phyloP scores from a whole-genome alignment of 2,113 vertebrate genomes.

The Alosa alosa region DNA sequence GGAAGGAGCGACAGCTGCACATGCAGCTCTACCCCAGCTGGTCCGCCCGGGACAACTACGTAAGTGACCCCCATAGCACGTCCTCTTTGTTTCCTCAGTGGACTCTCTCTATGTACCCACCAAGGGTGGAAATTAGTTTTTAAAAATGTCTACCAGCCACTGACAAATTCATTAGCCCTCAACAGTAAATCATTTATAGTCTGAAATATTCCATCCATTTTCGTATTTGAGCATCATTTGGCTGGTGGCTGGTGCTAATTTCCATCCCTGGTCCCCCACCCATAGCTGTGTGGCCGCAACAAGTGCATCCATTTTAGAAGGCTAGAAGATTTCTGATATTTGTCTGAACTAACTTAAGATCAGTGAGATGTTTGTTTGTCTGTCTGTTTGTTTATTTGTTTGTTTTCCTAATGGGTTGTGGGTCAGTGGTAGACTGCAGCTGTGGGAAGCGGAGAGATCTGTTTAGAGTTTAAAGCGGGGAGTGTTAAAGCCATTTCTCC shows the following conservation, averaged over 20 bases:
- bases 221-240: too few relatives aligned
- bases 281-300: neutral
- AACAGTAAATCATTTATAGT: too few relatives aligned
- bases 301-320: neutral
- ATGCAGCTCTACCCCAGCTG: conserved; percentile 99
- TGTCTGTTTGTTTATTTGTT: neutral
- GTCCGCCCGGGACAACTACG: conserved; percentile 97
- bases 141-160: too few relatives aligned
- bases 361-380: neutral
- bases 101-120: neutral
- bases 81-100: too few relatives aligned
- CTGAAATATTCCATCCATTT: too few relatives aligned
- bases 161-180: too few relatives aligned
- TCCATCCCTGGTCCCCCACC: too few relatives aligned
- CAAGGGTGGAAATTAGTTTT: too few relatives aligned
- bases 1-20: conserved; percentile 97
- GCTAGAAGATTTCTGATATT: neutral
- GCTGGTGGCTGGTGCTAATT: too few relatives aligned
- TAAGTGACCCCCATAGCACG: conserved; percentile 61
- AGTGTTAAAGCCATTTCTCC: neutral
- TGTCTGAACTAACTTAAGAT: neutral
- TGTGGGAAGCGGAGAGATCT: neutral
- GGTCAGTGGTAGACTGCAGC: neutral
- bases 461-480: neutral
- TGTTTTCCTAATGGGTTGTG: neutral